Evolutionary conservation across 2,797 vertebrate genomes (phyloP), one percentile per base, ranked within the genome.

Genomic region (Anguilla pacifica): DNA sequence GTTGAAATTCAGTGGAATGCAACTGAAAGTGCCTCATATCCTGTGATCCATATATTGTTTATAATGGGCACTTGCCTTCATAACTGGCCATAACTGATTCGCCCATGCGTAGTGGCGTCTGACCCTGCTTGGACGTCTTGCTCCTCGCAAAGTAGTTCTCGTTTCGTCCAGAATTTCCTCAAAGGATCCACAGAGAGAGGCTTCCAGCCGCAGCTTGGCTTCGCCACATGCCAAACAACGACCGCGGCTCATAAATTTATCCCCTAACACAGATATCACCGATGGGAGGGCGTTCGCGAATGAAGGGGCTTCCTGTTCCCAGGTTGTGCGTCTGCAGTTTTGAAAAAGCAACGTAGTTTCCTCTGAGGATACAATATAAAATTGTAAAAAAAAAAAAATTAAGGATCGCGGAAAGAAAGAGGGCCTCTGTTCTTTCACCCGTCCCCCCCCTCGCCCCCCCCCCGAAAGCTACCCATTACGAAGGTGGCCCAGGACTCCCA

Each of bases 401-500:
- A 95, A 96, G 93, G 61, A 81, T 87, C 84, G 87, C 70, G 85
- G 72, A 86, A 89, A 89, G 86, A 90, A 83, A 85, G 90, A 84
- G 89, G 88, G 88, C 35, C 89, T 92, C 91, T 91, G 90, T 93
- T 94, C 91, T 93, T 93, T 92, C 86, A 86, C 92, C 92, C 93
- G 93, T 90, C 79, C 89, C 93, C 92, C 90, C 91, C 94, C 74
- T 89, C 93, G n/a, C 92, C 90, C 91, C 94, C 15, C 74, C 89
- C 93, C 92, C 90, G 92, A 93, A 91, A 91, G 86, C 92, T 92
- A 92, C 90, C 94, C 89, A 93, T 91, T 93, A 35, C 91, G 91
- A 92, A 93, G 93, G 31, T 94, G 93, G 93, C 90, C 77, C 90
- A 93, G 91, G 91, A 94, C 92, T 94, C 94, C 94, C 93, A 91